Conservation (phyloP, 2,797 vertebrate genomes). For the Phoxinus dragarum region DNA sequence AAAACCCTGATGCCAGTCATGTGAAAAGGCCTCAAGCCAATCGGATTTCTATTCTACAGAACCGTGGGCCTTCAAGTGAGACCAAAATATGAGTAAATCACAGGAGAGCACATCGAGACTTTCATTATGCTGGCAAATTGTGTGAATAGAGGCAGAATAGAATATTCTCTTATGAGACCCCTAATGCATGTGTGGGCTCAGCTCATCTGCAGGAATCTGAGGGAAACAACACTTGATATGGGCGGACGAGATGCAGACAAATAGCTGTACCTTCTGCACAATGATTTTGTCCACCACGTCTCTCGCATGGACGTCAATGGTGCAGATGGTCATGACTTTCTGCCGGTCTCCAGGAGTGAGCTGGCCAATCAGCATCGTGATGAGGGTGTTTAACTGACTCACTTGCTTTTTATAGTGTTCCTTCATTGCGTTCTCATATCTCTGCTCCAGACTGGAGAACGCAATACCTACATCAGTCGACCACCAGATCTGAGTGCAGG, state of each 20-base stretch:
- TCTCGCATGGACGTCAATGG: conserved; percentile 93
- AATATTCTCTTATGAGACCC: not conserved
- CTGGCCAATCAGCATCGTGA: conserved; percentile 90
- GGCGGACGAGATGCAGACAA: not conserved
- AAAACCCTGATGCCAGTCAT: not conserved
- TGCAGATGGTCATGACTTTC: conserved; percentile 98
- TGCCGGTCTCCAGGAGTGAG: conserved; percentile 90
- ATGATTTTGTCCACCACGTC: conserved; percentile 95
- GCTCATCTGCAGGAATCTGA: not conserved
- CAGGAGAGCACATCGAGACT: conserved; percentile 16
- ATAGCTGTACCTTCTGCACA: conserved; percentile 84
- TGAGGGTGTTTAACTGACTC: conserved; percentile 87
- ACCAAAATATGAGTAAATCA: conserved; percentile 43
- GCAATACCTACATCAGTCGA: conserved; percentile 89
- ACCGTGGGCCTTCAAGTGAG: conserved; percentile 2
- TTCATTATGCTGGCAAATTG: conserved; percentile 15
- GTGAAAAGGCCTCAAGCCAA: not conserved
- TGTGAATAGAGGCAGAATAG: conserved; percentile 17
- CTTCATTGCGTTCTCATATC: conserved; percentile 90
- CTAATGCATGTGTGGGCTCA: not conserved
- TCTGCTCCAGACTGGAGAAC: conserved; percentile 90
- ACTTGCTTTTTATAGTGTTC: conserved; percentile 96
- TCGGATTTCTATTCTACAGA: not conserved
- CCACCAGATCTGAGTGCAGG: conserved; percentile 98
- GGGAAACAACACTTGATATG: not conserved